phyloP scores from a whole-genome alignment of 2,888 invertebrate genomes.

The Ecliptopera silaceata region DNA sequence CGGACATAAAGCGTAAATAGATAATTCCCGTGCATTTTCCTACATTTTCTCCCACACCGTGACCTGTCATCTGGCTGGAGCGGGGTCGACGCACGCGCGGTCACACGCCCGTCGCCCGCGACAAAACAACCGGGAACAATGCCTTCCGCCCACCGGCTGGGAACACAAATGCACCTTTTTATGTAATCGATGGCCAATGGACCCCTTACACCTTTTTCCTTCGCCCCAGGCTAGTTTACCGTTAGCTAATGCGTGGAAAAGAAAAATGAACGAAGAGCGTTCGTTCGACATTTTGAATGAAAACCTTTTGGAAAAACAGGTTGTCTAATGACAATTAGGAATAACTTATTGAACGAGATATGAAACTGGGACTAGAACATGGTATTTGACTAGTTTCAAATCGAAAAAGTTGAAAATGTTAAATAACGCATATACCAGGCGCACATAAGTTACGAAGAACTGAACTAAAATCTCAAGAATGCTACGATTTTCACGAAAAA shows the following conservation, averaged over 20 bases:
- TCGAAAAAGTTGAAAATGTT: no score
- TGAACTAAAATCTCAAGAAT: not conserved
- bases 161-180: conserved; percentile 26
- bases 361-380: no score
- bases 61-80: conserved; percentile 16
- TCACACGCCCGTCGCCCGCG: conserved; percentile 33
- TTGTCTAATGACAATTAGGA: no score
- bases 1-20: no score
- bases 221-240: not conserved
- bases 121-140: conserved; percentile 34
- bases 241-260: not conserved
- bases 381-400: no score
- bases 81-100: conserved; percentile 39
- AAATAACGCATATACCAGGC: no score
- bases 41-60: conserved; percentile 14
- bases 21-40: conserved; percentile 13
- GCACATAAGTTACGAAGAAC: not conserved
- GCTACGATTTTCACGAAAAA: no score
- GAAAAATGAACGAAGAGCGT: not conserved
- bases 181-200: conserved; percentile 24
- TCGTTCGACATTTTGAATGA: no score
- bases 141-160: conserved; percentile 22
- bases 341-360: no score
- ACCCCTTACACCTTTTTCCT: conserved; percentile 9
- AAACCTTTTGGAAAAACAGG: no score